Evolutionary conservation across 2,113 vertebrate genomes (phyloP), one percentile per base, ranked within the genome.

Genomic region (Haliaeetus leucogaster): DNA sequence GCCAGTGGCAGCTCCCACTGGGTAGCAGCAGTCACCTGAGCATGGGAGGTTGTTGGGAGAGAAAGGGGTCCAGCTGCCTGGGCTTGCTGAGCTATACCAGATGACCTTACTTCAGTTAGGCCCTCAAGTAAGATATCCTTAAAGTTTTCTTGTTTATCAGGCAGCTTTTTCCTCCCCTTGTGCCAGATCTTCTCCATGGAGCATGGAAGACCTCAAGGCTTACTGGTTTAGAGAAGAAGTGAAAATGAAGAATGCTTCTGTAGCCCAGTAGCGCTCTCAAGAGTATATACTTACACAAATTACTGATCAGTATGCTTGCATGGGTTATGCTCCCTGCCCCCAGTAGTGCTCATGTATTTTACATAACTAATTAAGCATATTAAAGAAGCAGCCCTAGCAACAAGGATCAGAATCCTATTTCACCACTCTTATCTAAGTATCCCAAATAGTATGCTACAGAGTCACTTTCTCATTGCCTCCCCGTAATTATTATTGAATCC

Each of bases 11-110:
- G 9, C 23, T 94, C 25, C 16, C 8, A 23, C 8, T 1, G 0
- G 9, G 16, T 71, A 13, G 12, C 42, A 52, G 30, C 22, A 42
- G 11, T 8, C 43, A 36, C 10, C 25, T 36, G 38, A 86, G 9
- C 6, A 2, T 26, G 11, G 16, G 21, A 50, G 7, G 7, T 8
- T 50, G 16, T 38, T 6, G 13, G 30, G 17, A 36, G 7, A 45
- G 4, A 56, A 68, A 34, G 3, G 12, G 26, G 6, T 56, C 4
- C 27, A 34, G 16, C 1, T 0, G 0, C 22, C 22, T 50, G 20
- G 38, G 11, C 7, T 87, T 62, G 8, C 47, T 85, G 66, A 74
- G 11, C 25, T 58, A 38, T 32, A 66, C 52, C 52, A 65, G 10
- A 7, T 59, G 9, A 52, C 13, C 16, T 63, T n/a, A 38, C 14